Conservation (phyloP, 1,140 invertebrate genomes). For the Sinonovacula constricta region DNA sequence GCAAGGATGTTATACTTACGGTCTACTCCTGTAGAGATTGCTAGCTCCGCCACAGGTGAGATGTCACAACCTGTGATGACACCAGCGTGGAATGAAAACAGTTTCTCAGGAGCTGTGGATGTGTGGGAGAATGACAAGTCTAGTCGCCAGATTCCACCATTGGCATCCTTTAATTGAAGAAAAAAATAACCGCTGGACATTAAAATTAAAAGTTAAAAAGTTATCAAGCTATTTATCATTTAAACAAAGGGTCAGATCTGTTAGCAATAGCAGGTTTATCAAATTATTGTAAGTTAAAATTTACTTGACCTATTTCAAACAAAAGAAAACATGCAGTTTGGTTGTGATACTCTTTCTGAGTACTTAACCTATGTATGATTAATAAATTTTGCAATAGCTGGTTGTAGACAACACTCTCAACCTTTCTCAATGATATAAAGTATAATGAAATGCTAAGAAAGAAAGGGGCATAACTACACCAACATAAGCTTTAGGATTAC, state of each 20-base stretch:
- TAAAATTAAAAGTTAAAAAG: background rate
- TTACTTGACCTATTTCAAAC: background rate
- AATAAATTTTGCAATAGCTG: no score
- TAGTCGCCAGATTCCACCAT: constrained; percentile 89
- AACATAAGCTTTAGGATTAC: no score
- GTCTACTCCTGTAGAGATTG: constrained; percentile 85
- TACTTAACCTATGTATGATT: no score
- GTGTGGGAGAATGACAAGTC: constrained; percentile 85
- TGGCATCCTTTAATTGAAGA: constrained; percentile 85
- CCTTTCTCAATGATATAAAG: no score
- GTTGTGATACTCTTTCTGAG: no score
- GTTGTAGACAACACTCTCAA: no score
- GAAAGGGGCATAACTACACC: no score
- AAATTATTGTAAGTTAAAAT: background rate
- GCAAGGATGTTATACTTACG: no score
- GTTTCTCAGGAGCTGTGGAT: constrained; percentile 80
- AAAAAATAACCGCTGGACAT: background rate
- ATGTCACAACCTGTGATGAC: constrained; percentile 84
- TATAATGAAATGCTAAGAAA: no score
- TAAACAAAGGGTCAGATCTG: background rate
- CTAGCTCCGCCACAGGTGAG: constrained; percentile 83
- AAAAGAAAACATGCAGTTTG: no score
- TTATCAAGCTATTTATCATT: no score
- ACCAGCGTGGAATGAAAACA: constrained; percentile 87
- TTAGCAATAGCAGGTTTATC: background rate